Base-by-base conservation (phyloP, 2,113 vertebrate species). In the Murina feae region DNA sequence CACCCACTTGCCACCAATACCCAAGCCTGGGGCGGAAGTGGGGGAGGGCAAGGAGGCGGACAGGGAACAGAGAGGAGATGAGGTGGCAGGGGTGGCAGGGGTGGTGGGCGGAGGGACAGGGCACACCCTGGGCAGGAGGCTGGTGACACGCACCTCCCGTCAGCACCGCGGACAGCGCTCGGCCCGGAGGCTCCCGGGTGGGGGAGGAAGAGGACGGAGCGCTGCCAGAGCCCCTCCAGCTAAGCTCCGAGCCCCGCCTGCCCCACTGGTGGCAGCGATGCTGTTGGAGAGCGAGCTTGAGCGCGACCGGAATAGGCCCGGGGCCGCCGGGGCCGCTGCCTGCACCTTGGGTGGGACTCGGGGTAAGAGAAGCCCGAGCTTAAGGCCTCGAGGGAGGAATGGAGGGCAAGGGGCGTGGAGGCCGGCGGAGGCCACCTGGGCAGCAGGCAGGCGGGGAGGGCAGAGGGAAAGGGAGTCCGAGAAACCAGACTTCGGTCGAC, bases 91-190 rank as follows among this genome's bases (percentile, higher is more conserved):
- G n/a, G 53, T 96, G 74, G 88, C 21, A 35, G 28, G 28, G 37
- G 32, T 58, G 51, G 51, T 35, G 42, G 8, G 58, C 6, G 17
- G 39, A 72, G 69, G 63, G 68, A 72, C 20, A 30, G 6, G 8
- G 65, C 1, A 35, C 14, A 42, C 42, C 76, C n/a, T 65, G 37
- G 47, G 13, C 1, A 25, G 71, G 66, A 32, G 68, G 35, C 2
- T 58, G 74, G 75, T 3, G 9, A 51, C 17, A 9, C 14, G 1
- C 10, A 20, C 55, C 81, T 65, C 76, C 63, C 75, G n/a, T 97
- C 96, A 99, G 99, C 97, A 99, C 98, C 98, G 49, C 95, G 98
- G 98, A 99, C 98, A 99, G 97, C 74, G 81, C 78, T 10, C 0
- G 5, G 3, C 53, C 75, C 78, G 51, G 68, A 3, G 12, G 23